Conservation (phyloP, 2,797 vertebrate genomes). For the Sparidentex hasta region DNA sequence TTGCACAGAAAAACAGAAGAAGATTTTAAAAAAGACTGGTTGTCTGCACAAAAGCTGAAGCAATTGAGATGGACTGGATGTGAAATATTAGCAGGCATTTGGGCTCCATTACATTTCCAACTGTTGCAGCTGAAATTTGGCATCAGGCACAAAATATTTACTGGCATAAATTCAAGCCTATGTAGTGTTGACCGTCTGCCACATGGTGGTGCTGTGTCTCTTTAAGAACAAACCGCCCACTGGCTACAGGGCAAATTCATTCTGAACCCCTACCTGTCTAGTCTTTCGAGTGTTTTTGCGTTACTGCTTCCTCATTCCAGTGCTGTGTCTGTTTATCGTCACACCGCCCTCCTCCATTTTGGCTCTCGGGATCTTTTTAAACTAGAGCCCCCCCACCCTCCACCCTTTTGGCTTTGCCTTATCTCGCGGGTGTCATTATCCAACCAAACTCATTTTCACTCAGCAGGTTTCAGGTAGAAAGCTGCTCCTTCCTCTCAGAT, state of each 20-base stretch:
- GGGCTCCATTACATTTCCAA: slow-evolving; percentile 37
- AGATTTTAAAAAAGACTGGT: not conserved
- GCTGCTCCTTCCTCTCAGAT: slow-evolving; percentile 53
- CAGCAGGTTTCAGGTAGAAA: slow-evolving; percentile 64
- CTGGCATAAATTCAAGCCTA: not conserved
- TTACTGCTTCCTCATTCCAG: slow-evolving; percentile 68
- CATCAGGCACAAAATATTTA: slow-evolving; percentile 1
- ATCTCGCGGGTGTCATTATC: slow-evolving; percentile 67
- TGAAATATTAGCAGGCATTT: slow-evolving; percentile 21
- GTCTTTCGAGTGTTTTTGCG: slow-evolving; percentile 23
- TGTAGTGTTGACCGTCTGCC: slow-evolving; percentile 41
- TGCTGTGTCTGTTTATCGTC: slow-evolving; percentile 58
- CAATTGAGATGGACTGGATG: slow-evolving; percentile 23
- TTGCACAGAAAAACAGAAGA: slow-evolving; percentile 18
- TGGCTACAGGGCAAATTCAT: not conserved
- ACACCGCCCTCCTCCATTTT: slow-evolving; percentile 46
- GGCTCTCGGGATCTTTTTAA: slow-evolving; percentile 18
- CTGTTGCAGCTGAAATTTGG: slow-evolving; percentile 18
- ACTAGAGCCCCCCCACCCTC: slow-evolving; percentile 8
- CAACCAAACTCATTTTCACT: slow-evolving; percentile 62
- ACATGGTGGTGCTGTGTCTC: slow-evolving; percentile 78
- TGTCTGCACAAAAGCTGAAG: slow-evolving; percentile 17
- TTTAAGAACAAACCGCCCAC: slow-evolving; percentile 13
- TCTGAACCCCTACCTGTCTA: slow-evolving; percentile 32
- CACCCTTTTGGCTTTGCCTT: slow-evolving; percentile 32